phyloP scores from a whole-genome alignment of 1,140 invertebrate genomes.

The Drosophila sechellia region DNA sequence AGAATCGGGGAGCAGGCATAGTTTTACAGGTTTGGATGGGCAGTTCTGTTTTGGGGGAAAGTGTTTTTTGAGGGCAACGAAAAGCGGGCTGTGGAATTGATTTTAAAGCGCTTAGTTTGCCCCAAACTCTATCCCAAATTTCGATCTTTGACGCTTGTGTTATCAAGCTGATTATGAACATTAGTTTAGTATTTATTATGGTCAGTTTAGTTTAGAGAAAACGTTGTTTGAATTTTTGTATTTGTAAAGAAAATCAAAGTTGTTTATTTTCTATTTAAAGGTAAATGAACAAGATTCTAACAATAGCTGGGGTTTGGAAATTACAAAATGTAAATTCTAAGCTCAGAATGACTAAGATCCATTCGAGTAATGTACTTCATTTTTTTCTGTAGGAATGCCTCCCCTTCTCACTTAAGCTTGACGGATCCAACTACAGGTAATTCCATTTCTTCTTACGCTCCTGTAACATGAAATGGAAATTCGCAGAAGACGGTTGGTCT shows the following conservation, averaged over 20 bases:
- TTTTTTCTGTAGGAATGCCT: constrained; percentile 15
- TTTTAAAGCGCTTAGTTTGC: constrained; percentile 22
- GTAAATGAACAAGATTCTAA: too few relatives aligned
- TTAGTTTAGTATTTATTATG: constrained; percentile 32
- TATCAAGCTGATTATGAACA: constrained; percentile 33
- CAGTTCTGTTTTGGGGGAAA: constrained; percentile 54
- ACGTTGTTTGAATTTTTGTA: constrained; percentile 19
- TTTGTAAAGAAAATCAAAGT: background rate
- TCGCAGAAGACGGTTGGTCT: constrained; percentile 23
- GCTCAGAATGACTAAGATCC: background rate
- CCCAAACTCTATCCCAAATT: constrained; percentile 8
- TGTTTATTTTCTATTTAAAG: background rate
- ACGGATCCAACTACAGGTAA: constrained; percentile 46
- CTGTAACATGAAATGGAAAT: constrained; percentile 70
- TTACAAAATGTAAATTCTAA: background rate
- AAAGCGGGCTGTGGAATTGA: constrained; percentile 20
- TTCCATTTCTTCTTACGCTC: constrained; percentile 43
- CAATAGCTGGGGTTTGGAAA: too few relatives aligned
- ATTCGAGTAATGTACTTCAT: background rate
- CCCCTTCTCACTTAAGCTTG: constrained; percentile 10
- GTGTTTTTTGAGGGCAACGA: constrained; percentile 50
- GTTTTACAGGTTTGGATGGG: constrained; percentile 52
- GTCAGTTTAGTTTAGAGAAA: background rate
- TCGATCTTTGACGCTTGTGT: constrained; percentile 24
- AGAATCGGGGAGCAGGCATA: constrained; percentile 57